These are phyloP conservation scores for Venturia canescens DNA, from an alignment of 1,140 invertebrate species.

Conservation along the genomic window DNA sequence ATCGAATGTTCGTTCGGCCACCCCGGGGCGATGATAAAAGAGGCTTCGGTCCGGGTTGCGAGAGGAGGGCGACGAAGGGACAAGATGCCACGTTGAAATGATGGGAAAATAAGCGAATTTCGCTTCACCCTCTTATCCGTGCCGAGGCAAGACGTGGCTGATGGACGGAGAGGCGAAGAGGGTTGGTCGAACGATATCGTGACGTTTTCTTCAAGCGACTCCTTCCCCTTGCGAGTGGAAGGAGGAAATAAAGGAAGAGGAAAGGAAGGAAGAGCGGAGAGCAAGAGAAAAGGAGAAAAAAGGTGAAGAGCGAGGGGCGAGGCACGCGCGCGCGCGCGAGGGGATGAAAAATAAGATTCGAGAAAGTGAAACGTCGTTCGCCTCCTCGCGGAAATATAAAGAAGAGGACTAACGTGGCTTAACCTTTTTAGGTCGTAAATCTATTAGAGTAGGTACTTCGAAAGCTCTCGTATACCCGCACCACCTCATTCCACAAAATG, in stretches of 20 bases:
- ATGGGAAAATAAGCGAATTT: slow-evolving; percentile 77
- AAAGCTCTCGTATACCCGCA: slow-evolving; percentile 48
- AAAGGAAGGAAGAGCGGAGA: neutral
- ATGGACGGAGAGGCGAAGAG: slow-evolving; percentile 20
- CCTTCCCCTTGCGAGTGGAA: too few relatives aligned
- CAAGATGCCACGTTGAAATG: slow-evolving; percentile 73
- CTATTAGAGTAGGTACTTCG: slow-evolving; percentile 73
- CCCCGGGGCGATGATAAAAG: slow-evolving; percentile 21
- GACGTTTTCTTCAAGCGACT: slow-evolving; percentile 16
- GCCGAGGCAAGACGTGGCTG: slow-evolving; percentile 34
- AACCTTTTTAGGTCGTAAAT: slow-evolving; percentile 76
- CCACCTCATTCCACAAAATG: slow-evolving; percentile 46
- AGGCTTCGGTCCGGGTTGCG: slow-evolving; percentile 51
- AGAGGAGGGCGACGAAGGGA: slow-evolving; percentile 70
- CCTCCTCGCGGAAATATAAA: slow-evolving; percentile 75
- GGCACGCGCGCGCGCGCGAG: slow-evolving; percentile 34
- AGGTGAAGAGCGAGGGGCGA: neutral
- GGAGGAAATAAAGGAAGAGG: neutral
- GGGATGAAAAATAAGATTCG: slow-evolving; percentile 49
- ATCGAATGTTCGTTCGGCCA: neutral
- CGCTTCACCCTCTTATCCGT: slow-evolving; percentile 63
- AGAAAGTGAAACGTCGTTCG: slow-evolving; percentile 54
- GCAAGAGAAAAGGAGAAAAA: neutral
- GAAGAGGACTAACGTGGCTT: slow-evolving; percentile 75
- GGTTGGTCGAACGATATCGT: slow-evolving; percentile 35